Evolutionary conservation across 2,797 vertebrate species (phyloP).

Genomic region (Orestias chungarensis): DNA sequence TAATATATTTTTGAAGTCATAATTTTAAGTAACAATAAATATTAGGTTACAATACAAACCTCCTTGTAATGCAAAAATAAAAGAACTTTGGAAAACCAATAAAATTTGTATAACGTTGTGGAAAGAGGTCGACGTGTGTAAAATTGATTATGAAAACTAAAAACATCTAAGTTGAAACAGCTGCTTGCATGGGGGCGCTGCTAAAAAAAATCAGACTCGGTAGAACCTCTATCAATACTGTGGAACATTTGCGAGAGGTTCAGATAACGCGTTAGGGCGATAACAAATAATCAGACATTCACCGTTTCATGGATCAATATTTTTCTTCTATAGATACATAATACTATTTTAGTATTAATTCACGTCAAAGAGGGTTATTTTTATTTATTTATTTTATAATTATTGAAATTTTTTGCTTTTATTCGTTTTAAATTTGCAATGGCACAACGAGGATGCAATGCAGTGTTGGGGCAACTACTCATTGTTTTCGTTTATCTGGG

Average conservation of each 20-base stretch:
- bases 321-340: not conserved
- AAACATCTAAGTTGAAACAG: constrained; percentile 2
- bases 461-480: constrained; percentile 9
- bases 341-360: not conserved
- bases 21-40: constrained; percentile 66
- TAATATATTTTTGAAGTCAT: no score
- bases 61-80: no score
- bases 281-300: constrained; percentile 7
- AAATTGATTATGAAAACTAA: no score
- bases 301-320: not conserved
- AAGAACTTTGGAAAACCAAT: no score
- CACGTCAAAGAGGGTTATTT: not conserved
- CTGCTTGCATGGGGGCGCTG: constrained; percentile 62
- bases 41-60: no score
- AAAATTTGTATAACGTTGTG: no score
- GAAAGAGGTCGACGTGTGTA: no score
- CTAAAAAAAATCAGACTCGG: constrained; percentile 14
- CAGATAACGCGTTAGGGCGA: not conserved
- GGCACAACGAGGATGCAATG: constrained; percentile 17
- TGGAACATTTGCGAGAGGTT: not conserved
- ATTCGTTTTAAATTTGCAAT: constrained; percentile 10
- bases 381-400: not conserved
- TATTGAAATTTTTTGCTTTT: not conserved
- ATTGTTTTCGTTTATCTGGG: constrained; percentile 28
- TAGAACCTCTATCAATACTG: constrained; percentile 12